Evolutionary conservation across 2,888 invertebrate genomes (phyloP), one percentile per base, ranked within the genome.

Genomic region (Phortica magna): DNA sequence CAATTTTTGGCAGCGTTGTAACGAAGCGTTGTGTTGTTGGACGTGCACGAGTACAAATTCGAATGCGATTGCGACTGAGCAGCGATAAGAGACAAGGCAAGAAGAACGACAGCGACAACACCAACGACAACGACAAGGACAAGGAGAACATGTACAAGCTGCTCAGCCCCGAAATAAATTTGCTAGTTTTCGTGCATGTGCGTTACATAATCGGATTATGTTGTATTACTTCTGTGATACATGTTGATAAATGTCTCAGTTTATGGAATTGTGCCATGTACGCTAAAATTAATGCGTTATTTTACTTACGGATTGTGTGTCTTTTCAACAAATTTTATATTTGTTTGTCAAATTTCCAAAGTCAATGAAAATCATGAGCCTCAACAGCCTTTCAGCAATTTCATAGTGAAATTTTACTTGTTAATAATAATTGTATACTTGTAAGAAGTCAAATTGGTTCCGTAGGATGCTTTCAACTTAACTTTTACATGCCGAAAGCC

Each of bases 141-240:
- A 9, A 48, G 9, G 14, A 14, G 14, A 48, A 48, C 48, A 48
- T 48, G 48, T 17, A 17, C 14, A 12, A 19, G 17, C 17, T 14
- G 14, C n/a, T 10, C 17, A 17, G 19, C 41, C 17, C 17, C 42
- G n/a, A 42, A n/a, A 67, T 42, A 67, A 67, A 67, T 41, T 67
- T 42, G 41, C 67, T 41, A 67, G 67, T 67, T 67, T 67, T 67
- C 67, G 71, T 53, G 48, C 39, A 73, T 64, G 76, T 59, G 74
- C 73, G 77, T 48, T 59, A 59, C 77, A 80, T 87, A 85, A 85
- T 88, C 88, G 88, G 85, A 88, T 85, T 86, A 86, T 76, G 78
- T 77, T 72, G 70, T 83, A 81, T 81, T 79, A 73, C 75, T 55
- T 48, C 14, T 77, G 59, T 70, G 68, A 55, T 74, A 78, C 79